phyloP scores from a whole-genome alignment of 2,797 vertebrate genomes.

The Coluber constrictor region DNA sequence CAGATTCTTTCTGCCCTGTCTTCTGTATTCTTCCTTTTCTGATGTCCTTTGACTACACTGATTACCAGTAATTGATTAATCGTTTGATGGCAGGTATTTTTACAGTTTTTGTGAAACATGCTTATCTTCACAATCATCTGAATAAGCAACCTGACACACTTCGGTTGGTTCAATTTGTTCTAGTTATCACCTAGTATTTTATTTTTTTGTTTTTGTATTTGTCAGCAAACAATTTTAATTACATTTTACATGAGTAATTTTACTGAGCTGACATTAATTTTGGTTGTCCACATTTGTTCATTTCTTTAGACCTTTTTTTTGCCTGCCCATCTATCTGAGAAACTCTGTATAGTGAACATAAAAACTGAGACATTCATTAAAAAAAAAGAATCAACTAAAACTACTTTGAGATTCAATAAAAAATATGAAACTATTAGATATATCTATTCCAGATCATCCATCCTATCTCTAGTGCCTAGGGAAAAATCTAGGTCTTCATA shows the following conservation, averaged over 20 bases:
- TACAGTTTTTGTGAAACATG: background rate
- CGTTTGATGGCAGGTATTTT: background rate
- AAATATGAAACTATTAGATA: background rate
- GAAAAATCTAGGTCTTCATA: background rate
- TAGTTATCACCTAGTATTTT: background rate
- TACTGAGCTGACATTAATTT: background rate
- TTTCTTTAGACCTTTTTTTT: background rate
- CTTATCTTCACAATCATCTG: background rate
- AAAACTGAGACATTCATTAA: background rate
- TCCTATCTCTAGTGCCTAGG: background rate
- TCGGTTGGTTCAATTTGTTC: background rate
- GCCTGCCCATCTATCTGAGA: background rate
- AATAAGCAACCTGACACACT: background rate
- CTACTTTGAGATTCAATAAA: background rate
- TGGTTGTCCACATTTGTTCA: background rate
- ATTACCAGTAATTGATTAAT: background rate
- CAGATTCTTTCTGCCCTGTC: background rate
- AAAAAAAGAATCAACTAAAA: background rate
- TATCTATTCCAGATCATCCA: background rate
- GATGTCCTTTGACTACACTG: background rate
- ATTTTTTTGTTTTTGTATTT: background rate
- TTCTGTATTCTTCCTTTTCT: background rate
- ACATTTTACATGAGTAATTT: background rate
- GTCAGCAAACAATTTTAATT: background rate
- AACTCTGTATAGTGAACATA: background rate